Conservation (phyloP, 2,797 vertebrate genomes). For the Echiichthys vipera region DNA sequence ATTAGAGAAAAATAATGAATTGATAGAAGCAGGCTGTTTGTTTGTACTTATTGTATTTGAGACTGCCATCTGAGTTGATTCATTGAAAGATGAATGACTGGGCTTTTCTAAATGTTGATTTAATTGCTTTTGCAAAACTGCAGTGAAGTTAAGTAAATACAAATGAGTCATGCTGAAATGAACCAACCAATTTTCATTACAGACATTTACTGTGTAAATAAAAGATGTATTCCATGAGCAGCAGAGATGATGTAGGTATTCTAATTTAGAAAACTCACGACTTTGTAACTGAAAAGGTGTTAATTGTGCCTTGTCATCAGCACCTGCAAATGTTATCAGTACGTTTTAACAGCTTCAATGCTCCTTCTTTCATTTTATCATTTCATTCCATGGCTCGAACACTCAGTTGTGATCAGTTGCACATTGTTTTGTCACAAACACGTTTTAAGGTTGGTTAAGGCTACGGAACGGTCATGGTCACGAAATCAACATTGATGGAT, state of each 20-base stretch:
- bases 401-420: neutral
- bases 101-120: slow-evolving; percentile 4
- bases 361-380: neutral
- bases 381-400: neutral
- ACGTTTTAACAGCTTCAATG: neutral
- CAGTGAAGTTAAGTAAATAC: slow-evolving; percentile 4
- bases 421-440: neutral
- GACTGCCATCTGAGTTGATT: slow-evolving; percentile 2
- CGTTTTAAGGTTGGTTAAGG: too few relatives aligned
- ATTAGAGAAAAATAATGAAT: neutral
- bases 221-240: neutral
- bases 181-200: neutral
- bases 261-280: neutral
- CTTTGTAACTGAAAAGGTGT: neutral
- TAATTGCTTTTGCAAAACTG: neutral
- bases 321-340: neutral
- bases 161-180: neutral
- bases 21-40: neutral
- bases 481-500: too few relatives aligned
- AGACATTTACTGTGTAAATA: neutral
- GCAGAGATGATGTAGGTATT: neutral
- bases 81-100: neutral
- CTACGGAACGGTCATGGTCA: too few relatives aligned
- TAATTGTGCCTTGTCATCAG: neutral
- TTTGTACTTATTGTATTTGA: slow-evolving; percentile 8